A percentile compares a stretch with the other conserved stretches of the same genome.
Evolutionary conservation across 2,797 vertebrate species (phyloP).

Genomic region (Tragopan temminckii): DNA sequence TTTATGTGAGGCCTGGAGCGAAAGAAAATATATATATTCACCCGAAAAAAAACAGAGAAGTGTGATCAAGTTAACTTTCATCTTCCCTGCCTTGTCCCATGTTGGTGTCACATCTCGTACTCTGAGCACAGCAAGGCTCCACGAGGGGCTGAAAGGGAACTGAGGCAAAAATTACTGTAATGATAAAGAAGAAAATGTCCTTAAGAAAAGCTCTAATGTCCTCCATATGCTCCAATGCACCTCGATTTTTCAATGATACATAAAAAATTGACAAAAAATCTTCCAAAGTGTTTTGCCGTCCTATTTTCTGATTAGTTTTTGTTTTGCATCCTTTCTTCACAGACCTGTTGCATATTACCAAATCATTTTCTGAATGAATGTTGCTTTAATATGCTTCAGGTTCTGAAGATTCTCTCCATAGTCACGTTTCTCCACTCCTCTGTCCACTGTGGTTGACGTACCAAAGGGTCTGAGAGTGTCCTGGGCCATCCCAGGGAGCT

Average conservation of each 20-base stretch:
- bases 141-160: not conserved
- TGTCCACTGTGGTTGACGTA: accelerated
- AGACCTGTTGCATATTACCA: not conserved
- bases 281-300: not conserved
- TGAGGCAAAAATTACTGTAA: not conserved
- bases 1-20: conserved; percentile 55
- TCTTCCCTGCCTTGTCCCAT: not conserved
- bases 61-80: conserved; percentile 33
- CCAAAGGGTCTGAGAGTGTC: not conserved
- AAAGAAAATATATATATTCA: conserved; percentile 42
- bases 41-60: not conserved
- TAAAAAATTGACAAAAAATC: not conserved
- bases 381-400: not conserved
- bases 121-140: not conserved
- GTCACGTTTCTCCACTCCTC: not conserved
- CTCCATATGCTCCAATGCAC: not conserved
- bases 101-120: not conserved
- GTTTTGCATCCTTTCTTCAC: not conserved
- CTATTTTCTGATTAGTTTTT: not conserved
- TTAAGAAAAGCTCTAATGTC: not conserved
- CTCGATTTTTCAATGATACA: not conserved
- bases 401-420: not conserved
- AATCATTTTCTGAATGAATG: not conserved
- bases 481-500: not conserved
- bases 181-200: not conserved